A percentile compares a stretch with the other conserved stretches of the same genome.
phyloP scores from a whole-genome alignment of 2,797 vertebrate species.

The Sebastes itinus region DNA sequence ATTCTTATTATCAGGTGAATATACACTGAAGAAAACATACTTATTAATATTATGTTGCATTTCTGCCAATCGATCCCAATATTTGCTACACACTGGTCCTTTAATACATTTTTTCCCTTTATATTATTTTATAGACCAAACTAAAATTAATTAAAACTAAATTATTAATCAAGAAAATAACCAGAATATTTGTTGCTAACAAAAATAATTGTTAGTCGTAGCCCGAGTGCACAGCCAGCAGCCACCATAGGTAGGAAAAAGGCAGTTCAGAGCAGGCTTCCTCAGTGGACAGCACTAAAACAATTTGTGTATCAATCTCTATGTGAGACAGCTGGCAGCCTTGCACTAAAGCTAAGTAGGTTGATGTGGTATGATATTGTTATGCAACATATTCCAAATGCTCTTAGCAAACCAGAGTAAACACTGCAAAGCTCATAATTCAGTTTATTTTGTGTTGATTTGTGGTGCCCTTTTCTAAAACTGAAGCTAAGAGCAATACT shows the following conservation, averaged over 20 bases:
- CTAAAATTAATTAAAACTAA: not conserved
- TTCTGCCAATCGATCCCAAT: too few species aligned
- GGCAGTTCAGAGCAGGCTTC: not conserved
- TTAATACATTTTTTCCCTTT: not conserved
- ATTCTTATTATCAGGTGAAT: too few species aligned
- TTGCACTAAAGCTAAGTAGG: slow-evolving; percentile 12
- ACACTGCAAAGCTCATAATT: slow-evolving; percentile 33
- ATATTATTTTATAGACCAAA: not conserved
- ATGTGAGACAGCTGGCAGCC: slow-evolving; percentile 20
- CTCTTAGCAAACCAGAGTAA: slow-evolving; percentile 37
- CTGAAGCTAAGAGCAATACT: slow-evolving; percentile 39
- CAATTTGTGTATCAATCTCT: not conserved
- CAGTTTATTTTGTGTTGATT: slow-evolving; percentile 52
- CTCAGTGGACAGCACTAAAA: not conserved
- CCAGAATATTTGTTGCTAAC: not conserved
- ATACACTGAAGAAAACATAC: too few species aligned
- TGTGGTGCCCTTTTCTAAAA: slow-evolving; percentile 39
- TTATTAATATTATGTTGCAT: too few species aligned
- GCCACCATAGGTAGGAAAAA: not conserved
- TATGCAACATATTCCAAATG: slow-evolving; percentile 59
- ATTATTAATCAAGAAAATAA: not conserved
- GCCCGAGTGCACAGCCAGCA: not conserved
- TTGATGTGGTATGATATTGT: slow-evolving; percentile 38
- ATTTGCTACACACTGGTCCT: too few species aligned
- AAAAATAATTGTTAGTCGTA: not conserved